These are phyloP conservation scores for Heteromormyrus szaboi DNA, from an alignment of 2,797 vertebrate species.

Conservation along the genomic window DNA sequence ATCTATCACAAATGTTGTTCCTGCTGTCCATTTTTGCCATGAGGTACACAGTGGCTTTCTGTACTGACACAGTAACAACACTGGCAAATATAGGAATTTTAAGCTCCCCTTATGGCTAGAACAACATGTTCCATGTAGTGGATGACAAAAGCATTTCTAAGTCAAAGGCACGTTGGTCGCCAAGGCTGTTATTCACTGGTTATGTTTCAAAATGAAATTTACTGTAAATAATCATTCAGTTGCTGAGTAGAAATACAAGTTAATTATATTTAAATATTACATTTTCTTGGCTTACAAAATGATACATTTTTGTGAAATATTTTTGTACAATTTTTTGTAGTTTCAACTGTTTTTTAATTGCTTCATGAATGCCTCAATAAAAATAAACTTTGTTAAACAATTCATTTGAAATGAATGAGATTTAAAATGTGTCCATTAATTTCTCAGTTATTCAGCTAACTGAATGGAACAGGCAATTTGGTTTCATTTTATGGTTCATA, in stretches of 20 bases:
- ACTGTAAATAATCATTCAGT: not conserved
- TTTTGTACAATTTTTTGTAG: slow-evolving; percentile 1
- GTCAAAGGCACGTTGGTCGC: not conserved
- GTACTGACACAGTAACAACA: not conserved
- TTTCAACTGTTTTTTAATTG: not conserved
- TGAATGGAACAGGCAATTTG: not conserved
- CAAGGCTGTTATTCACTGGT: not conserved
- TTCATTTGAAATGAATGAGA: not conserved
- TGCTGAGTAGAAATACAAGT: not conserved
- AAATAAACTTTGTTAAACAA: not conserved
- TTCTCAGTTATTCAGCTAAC: not conserved
- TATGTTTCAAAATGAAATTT: not conserved
- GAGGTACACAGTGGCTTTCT: not conserved
- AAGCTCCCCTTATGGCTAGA: not conserved
- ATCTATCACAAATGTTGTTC: not conserved
- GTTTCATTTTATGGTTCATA: not conserved
- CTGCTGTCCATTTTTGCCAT: not conserved
- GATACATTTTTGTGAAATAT: not conserved
- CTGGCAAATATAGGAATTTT: not conserved
- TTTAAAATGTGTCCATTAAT: slow-evolving; percentile 2
- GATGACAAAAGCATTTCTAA: not conserved
- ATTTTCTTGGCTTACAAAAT: not conserved
- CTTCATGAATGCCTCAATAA: not conserved
- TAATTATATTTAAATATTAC: not conserved
- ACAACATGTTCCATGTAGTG: not conserved